Percentiles rank a stretch among this genome's conserved stretches.
These are phyloP conservation scores for Phymatocera aterrima DNA, from an alignment of 2,888 invertebrate species.

Conservation along the genomic window DNA sequence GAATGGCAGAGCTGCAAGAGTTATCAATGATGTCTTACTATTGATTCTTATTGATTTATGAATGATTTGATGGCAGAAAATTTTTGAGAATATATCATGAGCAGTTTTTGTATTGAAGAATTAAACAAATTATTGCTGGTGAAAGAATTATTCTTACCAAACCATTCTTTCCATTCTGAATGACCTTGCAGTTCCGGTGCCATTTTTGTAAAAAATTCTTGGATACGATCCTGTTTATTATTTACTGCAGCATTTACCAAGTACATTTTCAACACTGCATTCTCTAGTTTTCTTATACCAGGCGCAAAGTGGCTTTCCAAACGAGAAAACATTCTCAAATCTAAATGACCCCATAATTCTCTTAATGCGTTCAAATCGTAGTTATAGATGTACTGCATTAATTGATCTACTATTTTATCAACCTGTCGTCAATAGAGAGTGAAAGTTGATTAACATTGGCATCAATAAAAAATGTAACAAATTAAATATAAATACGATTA, in stretches of 20 bases:
- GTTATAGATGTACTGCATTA: slow-evolving; percentile 83
- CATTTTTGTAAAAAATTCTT: slow-evolving; percentile 93
- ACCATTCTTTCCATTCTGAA: slow-evolving; percentile 98
- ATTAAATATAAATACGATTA: neutral
- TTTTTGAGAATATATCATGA: slow-evolving; percentile 37
- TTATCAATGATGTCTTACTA: slow-evolving; percentile 63
- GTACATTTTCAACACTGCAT: slow-evolving; percentile 91
- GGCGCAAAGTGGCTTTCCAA: slow-evolving; percentile 89
- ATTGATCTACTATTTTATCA: slow-evolving; percentile 92
- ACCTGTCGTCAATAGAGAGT: slow-evolving; percentile 72
- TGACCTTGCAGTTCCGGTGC: slow-evolving; percentile 91
- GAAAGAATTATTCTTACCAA: slow-evolving; percentile 82
- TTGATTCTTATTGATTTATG: slow-evolving; percentile 35
- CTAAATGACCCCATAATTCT: slow-evolving; percentile 94
- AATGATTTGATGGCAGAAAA: slow-evolving; percentile 13
- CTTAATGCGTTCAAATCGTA: slow-evolving; percentile 89
- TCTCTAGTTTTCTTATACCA: slow-evolving; percentile 90
- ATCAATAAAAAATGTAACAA: neutral
- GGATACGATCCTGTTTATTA: slow-evolving; percentile 89
- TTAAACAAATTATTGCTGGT: slow-evolving; percentile 31
- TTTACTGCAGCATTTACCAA: slow-evolving; percentile 90
- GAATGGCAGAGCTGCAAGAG: slow-evolving; percentile 90
- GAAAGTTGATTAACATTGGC: no score
- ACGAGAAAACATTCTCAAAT: slow-evolving; percentile 90
- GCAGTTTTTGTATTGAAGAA: neutral